Conservation (phyloP, 2,797 vertebrate species). For the Malurus leucopterus region DNA sequence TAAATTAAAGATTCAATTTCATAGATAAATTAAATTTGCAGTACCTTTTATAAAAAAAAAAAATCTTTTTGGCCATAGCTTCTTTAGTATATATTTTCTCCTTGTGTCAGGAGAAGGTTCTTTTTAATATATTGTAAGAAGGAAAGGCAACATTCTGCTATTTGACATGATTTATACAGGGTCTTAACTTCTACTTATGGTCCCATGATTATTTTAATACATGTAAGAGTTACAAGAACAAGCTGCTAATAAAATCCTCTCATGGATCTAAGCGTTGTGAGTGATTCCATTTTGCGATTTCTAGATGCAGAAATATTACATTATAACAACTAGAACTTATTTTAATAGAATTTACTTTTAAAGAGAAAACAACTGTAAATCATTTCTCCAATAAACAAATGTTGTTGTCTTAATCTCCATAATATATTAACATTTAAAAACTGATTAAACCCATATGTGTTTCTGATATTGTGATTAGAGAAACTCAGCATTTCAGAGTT, state of each 20-base stretch:
- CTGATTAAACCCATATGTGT: not conserved
- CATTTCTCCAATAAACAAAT: not conserved
- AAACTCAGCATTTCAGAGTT: not conserved
- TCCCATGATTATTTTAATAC: constrained; percentile 34
- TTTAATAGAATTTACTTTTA: not conserved
- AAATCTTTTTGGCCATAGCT: not conserved
- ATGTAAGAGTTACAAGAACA: constrained; percentile 31
- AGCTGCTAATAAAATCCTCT: constrained; percentile 15
- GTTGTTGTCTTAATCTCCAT: not conserved
- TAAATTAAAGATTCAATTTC: not conserved
- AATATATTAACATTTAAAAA: not conserved
- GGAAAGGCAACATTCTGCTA: not conserved
- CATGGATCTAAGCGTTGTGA: not conserved
- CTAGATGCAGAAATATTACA: not conserved
- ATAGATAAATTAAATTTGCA: not conserved
- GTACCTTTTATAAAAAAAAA: not conserved
- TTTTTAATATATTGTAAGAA: not conserved
- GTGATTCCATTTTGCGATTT: not conserved
- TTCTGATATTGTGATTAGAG: not conserved
- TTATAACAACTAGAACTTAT: not conserved
- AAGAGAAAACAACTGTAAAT: not conserved
- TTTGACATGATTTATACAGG: not conserved
- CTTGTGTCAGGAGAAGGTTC: not conserved
- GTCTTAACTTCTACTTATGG: constrained; percentile 25
- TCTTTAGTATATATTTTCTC: not conserved